Percentiles rank a stretch among this genome's conserved stretches.
Evolutionary conservation across 2,113 vertebrate genomes (phyloP).

Genomic region (Phyllostomus hastatus): DNA sequence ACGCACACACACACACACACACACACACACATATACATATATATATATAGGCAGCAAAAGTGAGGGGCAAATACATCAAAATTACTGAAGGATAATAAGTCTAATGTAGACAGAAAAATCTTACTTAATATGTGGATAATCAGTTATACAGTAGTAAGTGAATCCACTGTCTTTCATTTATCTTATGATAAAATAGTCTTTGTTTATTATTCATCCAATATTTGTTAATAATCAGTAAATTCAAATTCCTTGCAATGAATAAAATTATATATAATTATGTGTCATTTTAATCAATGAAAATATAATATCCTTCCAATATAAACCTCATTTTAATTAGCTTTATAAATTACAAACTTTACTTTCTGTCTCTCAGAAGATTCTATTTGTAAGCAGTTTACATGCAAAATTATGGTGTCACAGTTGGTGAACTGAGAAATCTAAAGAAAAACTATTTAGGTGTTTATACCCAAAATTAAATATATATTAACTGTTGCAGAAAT

Average conservation of each 20-base stretch:
- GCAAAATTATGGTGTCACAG: background rate
- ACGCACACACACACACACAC: too few species aligned
- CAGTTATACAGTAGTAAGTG: background rate
- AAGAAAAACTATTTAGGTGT: background rate
- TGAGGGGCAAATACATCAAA: background rate
- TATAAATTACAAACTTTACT: background rate
- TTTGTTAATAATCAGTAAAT: background rate
- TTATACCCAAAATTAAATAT: background rate
- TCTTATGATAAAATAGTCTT: background rate
- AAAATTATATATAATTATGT: background rate
- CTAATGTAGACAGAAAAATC: background rate
- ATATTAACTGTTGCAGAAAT: background rate
- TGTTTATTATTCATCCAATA: background rate
- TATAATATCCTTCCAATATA: background rate
- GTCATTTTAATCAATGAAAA: background rate
- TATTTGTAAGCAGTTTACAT: background rate
- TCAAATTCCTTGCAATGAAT: background rate
- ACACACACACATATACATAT: too few species aligned
- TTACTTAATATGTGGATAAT: background rate
- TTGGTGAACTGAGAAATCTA: background rate
- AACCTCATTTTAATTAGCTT: background rate
- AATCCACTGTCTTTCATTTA: background rate
- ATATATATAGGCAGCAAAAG: background rate
- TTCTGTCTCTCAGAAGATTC: background rate
- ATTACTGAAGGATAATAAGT: background rate